phyloP scores from a whole-genome alignment of 1,140 invertebrate genomes.

The Lerema accius region DNA sequence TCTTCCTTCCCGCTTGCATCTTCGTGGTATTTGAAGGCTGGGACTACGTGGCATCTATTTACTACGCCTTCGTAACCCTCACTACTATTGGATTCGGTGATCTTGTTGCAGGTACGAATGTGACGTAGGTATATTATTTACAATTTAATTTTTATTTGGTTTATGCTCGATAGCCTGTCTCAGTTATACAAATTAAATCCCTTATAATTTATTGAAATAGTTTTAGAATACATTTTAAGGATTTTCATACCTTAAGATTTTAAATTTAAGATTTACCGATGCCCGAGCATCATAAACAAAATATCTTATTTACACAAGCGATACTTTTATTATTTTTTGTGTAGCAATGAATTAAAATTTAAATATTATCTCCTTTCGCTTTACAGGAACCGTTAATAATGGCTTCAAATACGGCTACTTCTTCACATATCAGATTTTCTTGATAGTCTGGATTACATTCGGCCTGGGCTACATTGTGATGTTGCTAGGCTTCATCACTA shows the following conservation, averaged over 20 bases:
- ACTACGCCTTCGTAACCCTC: conserved; percentile 96
- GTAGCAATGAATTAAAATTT: background rate
- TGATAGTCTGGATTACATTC: conserved; percentile 94
- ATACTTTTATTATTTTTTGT: too few relatives aligned
- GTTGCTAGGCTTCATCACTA: conserved; percentile 94
- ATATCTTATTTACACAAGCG: too few relatives aligned
- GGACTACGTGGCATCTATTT: conserved; percentile 94
- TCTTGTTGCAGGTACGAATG: conserved; percentile 87
- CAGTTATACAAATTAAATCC: too few relatives aligned
- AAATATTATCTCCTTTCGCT: conserved; percentile 5
- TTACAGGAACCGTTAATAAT: conserved; percentile 82
- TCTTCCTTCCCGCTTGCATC: conserved; percentile 95
- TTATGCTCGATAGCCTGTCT: too few relatives aligned
- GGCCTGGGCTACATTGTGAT: conserved; percentile 95
- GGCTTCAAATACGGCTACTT: conserved; percentile 84
- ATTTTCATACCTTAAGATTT: too few relatives aligned
- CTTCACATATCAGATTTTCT: conserved; percentile 88
- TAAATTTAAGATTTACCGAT: too few relatives aligned
- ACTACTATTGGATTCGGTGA: conserved; percentile 98
- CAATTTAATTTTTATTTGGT: too few relatives aligned
- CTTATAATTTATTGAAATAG: too few relatives aligned
- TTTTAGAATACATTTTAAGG: too few relatives aligned
- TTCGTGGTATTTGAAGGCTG: conserved; percentile 95
- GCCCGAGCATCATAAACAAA: too few relatives aligned
- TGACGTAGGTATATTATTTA: background rate